A percentile compares a stretch with the other conserved stretches of the same genome.
phyloP scores from a whole-genome alignment of 2,888 invertebrate species.

The Elegia similella region DNA sequence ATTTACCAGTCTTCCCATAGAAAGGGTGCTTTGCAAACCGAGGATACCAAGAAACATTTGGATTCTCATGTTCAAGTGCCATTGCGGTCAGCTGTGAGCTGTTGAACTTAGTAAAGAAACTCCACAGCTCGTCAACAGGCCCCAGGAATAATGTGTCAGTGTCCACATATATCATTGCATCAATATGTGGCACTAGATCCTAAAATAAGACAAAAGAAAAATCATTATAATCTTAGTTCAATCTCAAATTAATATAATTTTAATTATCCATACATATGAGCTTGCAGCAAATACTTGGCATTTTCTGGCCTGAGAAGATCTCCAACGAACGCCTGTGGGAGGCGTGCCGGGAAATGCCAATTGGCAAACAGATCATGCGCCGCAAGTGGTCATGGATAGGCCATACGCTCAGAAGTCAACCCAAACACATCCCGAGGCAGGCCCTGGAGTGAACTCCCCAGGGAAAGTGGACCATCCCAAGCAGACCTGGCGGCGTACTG shows the following conservation, averaged over 20 bases:
- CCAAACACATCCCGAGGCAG: too few relatives aligned
- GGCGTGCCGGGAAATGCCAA: too few relatives aligned
- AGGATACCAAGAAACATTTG: slow-evolving; percentile 97
- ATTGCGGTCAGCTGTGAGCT: slow-evolving; percentile 92
- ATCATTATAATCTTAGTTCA: neutral
- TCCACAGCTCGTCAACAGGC: slow-evolving; percentile 91
- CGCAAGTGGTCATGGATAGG: too few relatives aligned
- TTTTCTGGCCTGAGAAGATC: too few relatives aligned
- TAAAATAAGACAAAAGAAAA: slow-evolving; percentile 61
- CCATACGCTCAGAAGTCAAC: too few relatives aligned
- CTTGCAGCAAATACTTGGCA: too few relatives aligned
- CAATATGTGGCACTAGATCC: slow-evolving; percentile 89
- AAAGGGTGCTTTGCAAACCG: slow-evolving; percentile 97
- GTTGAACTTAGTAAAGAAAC: slow-evolving; percentile 91
- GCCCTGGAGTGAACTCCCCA: too few relatives aligned
- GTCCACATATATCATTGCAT: slow-evolving; percentile 95
- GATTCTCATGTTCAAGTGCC: slow-evolving; percentile 94
- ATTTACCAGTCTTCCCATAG: slow-evolving; percentile 90
- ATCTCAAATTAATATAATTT: neutral
- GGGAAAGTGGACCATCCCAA: too few relatives aligned
- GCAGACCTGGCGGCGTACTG: too few relatives aligned
- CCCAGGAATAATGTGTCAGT: slow-evolving; percentile 95
- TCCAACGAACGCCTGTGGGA: too few relatives aligned
- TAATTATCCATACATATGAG: neutral
- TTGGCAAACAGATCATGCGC: too few relatives aligned